phyloP scores from a whole-genome alignment of 2,888 invertebrate species.

The Lepidochitona cinerea region DNA sequence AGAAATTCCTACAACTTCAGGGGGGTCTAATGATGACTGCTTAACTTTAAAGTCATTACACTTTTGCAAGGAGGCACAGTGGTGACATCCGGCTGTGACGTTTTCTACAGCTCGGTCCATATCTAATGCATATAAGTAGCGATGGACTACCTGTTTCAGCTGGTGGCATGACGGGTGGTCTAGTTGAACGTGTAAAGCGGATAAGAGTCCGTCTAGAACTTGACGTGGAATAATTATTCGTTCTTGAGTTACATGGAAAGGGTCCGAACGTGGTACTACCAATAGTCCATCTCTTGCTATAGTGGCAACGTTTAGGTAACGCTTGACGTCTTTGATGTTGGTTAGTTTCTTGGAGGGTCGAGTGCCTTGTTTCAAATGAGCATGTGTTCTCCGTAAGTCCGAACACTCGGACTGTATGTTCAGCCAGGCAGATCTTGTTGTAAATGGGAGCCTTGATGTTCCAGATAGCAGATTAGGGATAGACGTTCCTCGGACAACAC shows the following conservation, averaged over 20 bases:
- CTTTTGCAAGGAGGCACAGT: conserved; percentile 33
- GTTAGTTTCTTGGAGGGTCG: too few species aligned
- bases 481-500: too few species aligned
- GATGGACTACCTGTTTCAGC: conserved; percentile 27
- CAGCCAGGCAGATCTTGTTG: too few species aligned
- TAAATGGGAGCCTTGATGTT: too few species aligned
- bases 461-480: too few species aligned
- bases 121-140: conserved; percentile 36
- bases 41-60: conserved; percentile 21
- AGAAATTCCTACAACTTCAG: conserved; percentile 28
- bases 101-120: conserved; percentile 22
- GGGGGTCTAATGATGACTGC: conserved; percentile 35
- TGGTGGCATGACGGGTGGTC: conserved; percentile 39
- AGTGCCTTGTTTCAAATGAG: too few species aligned
- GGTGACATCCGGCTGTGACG: conserved; percentile 29
- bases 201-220: conserved; percentile 34
- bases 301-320: neutral
- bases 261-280: conserved; percentile 1
- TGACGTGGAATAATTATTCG: conserved; percentile 35
- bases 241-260: conserved; percentile 18
- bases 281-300: neutral
- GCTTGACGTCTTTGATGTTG: too few species aligned
- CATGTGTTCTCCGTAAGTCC: too few species aligned
- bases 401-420: too few species aligned
- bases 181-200: conserved; percentile 35